Evolutionary conservation across 2,113 vertebrate species (phyloP).

Genomic region (Neotoma lepida): DNA sequence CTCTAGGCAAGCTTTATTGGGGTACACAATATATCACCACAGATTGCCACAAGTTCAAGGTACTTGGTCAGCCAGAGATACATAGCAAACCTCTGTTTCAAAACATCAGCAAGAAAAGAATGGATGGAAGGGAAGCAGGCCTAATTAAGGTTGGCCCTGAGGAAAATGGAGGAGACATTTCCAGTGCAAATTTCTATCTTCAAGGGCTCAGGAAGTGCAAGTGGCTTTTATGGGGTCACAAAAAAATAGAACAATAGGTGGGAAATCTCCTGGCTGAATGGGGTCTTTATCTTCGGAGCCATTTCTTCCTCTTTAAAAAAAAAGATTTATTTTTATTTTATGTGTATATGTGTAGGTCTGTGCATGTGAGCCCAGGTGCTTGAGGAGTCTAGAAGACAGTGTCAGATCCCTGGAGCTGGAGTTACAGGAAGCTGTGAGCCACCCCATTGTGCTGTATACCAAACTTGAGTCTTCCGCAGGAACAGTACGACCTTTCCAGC

Average conservation of each 20-base stretch:
- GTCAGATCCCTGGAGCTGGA: background rate
- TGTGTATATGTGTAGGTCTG: background rate
- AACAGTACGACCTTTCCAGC: background rate
- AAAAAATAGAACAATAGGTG: background rate
- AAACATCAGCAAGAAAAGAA: background rate
- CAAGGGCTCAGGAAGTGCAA: background rate
- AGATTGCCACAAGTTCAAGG: background rate
- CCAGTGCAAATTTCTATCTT: background rate
- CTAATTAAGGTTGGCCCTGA: no score
- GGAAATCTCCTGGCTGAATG: background rate
- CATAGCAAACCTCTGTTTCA: background rate
- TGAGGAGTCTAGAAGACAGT: background rate
- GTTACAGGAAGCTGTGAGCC: background rate
- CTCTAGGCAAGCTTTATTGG: no score
- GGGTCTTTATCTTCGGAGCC: background rate
- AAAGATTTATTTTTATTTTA: background rate
- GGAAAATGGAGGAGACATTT: background rate
- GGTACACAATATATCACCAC: no score
- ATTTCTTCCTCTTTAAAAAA: background rate
- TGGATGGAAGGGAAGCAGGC: background rate
- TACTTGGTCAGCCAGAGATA: background rate
- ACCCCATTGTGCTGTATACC: background rate
- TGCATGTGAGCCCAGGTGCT: background rate
- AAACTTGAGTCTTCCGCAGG: background rate
- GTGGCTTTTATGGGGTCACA: background rate